Evolutionary conservation across 64 coral and sea anemone species (phyloP), one percentile per base, ranked within the genome.

Genomic region (Hydrozoanthus tunicans): DNA sequence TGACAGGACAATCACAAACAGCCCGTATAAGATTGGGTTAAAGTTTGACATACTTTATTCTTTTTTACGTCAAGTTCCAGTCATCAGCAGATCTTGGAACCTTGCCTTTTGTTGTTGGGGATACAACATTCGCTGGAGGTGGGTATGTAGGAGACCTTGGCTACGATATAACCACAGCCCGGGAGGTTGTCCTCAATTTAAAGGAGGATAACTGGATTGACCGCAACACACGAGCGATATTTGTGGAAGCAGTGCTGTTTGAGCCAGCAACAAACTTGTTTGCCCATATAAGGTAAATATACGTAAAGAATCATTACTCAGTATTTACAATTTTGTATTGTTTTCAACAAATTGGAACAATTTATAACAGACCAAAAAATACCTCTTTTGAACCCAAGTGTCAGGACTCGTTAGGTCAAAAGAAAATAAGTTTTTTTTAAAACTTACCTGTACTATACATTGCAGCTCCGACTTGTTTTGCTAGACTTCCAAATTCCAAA

Each of bases 31-130:
- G 20, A 20, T 20, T 20, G 20, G 20, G 20, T 20, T 20, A 20
- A 20, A 20, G 20, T 20, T 20, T 20, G 20, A 20, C 20, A 20
- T 20, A 20, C 20, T 20, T 20, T 67, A 27, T 80, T 80, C 61
- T 11, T 7, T 80, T 61, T 3, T 27, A 43, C 24, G 8, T 86
- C 53, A 86, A 86, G 82, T 86, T 73, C 56, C 89, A 90, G 12
- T 63, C 89, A 65, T 73, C 89, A 5, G 58, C 73, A 57, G 89
- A 90, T 53, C 89, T 90, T 51, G 89, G 75, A n/a, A 90, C 89
- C 6, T 3, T 90, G 0, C 20, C 89, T 7, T 58, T 90, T 15
- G 15, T 90, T 52, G 32, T 79, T 79, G 74, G 74, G 3, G 43
- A 58, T 5, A 79, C 74, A 10, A 14, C 27, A 2, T 90, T 79